Base-by-base conservation (phyloP, 2,888 invertebrate species). In the Luperina testacea region DNA sequence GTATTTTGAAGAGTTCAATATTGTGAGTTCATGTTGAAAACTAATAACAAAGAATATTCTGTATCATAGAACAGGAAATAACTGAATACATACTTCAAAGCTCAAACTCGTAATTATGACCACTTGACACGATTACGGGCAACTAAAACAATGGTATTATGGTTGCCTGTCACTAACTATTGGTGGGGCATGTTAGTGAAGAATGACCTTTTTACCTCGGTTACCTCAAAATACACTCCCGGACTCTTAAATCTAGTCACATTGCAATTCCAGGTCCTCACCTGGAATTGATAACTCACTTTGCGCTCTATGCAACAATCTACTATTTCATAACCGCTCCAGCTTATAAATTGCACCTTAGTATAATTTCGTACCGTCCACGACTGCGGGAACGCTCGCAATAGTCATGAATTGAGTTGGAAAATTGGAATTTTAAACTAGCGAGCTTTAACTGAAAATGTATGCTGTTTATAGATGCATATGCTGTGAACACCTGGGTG, bases 371-470 rank as follows among this genome's bases (percentile, higher is more conserved):
- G 83, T 80, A 77, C 80, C 78, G 82, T 81, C 86, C 88, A 82
- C 89, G 89, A 89, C 85, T 90, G 89, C 90, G 91, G 91, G 90
- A 92, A 85, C 80, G 88, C 78, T 75, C 80, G 88, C 89, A 91
- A 90, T 90, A 84, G 90, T 90, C 85, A 87, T 82, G 87, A 90
- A 91, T 91, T 89, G 88, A 90, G 87, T 89, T 86, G 90, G 90
- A 92, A 93, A 93, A 92, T 92, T 92, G 90, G 88, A 90, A 90
- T 91, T 92, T 91, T 88, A 89, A 91, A 89, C 88, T 86, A 81
- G 78, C 73, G 77, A 77, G 64, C 59, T 84, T 84, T 88, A 87
- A 88, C 85, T 86, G 74, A 72, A 42, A 65, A 61, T 61, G 32
- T 27, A 20, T 20, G 51, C 38, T 61, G 7, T 27, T n/a, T 59